These are phyloP conservation scores for Apis cerana DNA, from an alignment of 1,140 invertebrate species.

Conservation along the genomic window DNA sequence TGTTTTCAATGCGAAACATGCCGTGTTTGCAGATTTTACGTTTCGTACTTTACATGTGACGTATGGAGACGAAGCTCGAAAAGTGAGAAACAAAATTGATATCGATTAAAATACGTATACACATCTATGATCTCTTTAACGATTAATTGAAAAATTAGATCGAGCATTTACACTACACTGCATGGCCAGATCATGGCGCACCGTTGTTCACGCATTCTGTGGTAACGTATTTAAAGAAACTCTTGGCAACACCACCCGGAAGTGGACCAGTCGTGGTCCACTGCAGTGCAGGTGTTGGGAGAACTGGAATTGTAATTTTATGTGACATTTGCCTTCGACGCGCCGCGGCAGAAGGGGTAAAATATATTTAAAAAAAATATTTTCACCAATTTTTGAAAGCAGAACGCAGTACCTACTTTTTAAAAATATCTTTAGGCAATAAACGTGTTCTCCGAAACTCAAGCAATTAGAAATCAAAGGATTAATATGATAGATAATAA, in stretches of 20 bases:
- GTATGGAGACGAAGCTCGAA: slow-evolving; percentile 84
- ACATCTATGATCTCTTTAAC: neutral
- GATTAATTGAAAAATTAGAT: slow-evolving; percentile 84
- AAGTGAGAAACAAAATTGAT: slow-evolving; percentile 72
- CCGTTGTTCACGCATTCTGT: slow-evolving; percentile 87
- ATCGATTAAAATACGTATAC: neutral
- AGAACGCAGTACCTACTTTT: neutral
- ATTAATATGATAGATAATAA: slow-evolving; percentile 73
- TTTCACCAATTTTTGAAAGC: neutral
- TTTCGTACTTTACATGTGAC: slow-evolving; percentile 94
- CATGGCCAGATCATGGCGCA: slow-evolving; percentile 98
- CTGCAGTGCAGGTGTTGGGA: slow-evolving; percentile 87
- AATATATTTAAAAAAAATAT: slow-evolving; percentile 19
- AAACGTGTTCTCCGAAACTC: slow-evolving; percentile 63
- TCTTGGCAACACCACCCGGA: slow-evolving; percentile 87
- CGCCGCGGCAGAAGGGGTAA: slow-evolving; percentile 67
- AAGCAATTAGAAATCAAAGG: slow-evolving; percentile 60
- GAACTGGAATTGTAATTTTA: slow-evolving; percentile 87
- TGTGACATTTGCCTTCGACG: slow-evolving; percentile 70
- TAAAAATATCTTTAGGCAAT: slow-evolving; percentile 53
- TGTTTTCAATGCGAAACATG: slow-evolving; percentile 92
- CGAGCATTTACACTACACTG: slow-evolving; percentile 98
- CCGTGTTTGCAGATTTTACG: slow-evolving; percentile 97
- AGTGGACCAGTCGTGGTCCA: slow-evolving; percentile 93
- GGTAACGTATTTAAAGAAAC: slow-evolving; percentile 85